Evolutionary conservation across 1,140 invertebrate species (phyloP).

Genomic region (Artemia franciscana): DNA sequence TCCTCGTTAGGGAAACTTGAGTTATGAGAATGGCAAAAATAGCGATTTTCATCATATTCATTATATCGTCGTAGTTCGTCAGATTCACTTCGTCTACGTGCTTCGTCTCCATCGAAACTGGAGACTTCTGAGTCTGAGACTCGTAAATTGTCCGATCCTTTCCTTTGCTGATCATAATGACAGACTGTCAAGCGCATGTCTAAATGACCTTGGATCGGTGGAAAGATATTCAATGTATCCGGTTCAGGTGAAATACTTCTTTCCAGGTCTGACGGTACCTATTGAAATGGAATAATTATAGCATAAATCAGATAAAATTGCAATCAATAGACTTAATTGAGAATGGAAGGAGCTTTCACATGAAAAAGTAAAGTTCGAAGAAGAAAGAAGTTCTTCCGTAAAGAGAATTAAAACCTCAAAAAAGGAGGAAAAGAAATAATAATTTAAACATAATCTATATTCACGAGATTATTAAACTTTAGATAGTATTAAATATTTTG

Average conservation of each 20-base stretch:
- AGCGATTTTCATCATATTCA: not conserved
- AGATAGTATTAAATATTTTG: too few species aligned
- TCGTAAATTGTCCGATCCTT: conserved; percentile 24
- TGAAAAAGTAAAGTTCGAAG: too few species aligned
- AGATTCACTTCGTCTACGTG: conserved; percentile 8
- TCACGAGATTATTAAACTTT: too few species aligned
- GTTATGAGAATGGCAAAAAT: not conserved
- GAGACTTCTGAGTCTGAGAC: conserved; percentile 15
- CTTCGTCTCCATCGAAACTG: not conserved
- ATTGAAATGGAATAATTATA: too few species aligned
- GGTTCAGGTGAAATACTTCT: not conserved
- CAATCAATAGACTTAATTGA: too few species aligned
- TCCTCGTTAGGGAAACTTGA: not conserved
- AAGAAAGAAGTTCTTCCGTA: too few species aligned
- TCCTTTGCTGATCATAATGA: conserved; percentile 13
- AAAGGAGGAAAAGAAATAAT: too few species aligned
- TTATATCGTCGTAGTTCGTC: conserved; percentile 5
- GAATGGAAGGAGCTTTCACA: too few species aligned
- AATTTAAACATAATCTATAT: too few species aligned
- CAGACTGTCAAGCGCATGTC: not conserved
- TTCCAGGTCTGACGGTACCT: not conserved
- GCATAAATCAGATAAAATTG: too few species aligned
- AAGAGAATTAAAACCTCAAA: too few species aligned
- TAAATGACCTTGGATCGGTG: not conserved
- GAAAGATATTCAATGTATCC: not conserved